Base-by-base conservation (phyloP, 2,113 vertebrate genomes). In the Motacilla alba region DNA sequence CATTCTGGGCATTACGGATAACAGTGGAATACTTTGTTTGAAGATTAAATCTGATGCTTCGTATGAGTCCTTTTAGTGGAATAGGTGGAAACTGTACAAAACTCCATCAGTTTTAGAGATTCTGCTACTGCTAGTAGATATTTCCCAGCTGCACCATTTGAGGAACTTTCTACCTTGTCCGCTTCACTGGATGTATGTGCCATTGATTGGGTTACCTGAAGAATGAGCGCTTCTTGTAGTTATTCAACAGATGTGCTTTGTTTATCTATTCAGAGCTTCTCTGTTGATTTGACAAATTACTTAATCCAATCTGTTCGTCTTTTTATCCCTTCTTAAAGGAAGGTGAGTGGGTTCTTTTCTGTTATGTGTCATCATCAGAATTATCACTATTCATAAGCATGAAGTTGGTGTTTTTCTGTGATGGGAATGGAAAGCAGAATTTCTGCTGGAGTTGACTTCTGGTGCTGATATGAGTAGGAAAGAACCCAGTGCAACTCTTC, bases 1-100 rank as follows among this genome's bases (percentile, higher is more conserved):
- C 6, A 12, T 87, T 95, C 67, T 90, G 95, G 91, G 92, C 95
- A 89, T 92, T 94, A 91, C 82, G 41, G 26, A 10, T 81, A 85
- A 75, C 39, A 49, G 26, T 74, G 43, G 77, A 83, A 93, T 88
- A 41, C 17, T 88, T 80, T 5, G 11, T 91, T 69, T 64, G 72
- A 93, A 63, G 60, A 68, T 74, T 35, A 86, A 78, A 59, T 23
- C 47, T 77, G 30, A 62, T 86, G 68, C 63, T 94, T 83, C 80
- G 31, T 88, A 31, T 67, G 72, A 74, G 60, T 86, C 64, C 69
- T 78, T 6, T 35, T 75, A 58, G 60, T 83, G 23, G 69, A 94
- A 23, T 77, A 63, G 59, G 30, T 94, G 76, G 39, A 33, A 87
- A 70, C 60, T 85, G 10, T 74, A 59, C 52, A 30, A 75, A 94